These are phyloP conservation scores for Rhagium mordax DNA, from an alignment of 2,888 invertebrate species.

Conservation along the genomic window DNA sequence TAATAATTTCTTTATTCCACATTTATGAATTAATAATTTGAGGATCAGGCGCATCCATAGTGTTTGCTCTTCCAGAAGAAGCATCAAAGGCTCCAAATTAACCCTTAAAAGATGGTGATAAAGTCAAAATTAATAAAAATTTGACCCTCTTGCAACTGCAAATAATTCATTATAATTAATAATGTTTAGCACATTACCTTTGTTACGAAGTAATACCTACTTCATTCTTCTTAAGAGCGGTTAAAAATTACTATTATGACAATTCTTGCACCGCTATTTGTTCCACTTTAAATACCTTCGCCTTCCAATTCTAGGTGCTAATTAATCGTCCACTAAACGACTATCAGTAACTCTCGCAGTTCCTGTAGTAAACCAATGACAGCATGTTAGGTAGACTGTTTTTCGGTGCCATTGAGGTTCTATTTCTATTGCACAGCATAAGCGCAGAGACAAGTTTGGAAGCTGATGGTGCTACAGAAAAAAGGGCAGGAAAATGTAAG, in stretches of 20 bases:
- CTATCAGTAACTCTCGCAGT: neutral
- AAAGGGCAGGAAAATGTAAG: slow-evolving; percentile 18
- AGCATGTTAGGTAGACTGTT: neutral
- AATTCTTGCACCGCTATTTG: slow-evolving; percentile 20
- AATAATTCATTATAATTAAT: no score
- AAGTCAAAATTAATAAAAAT: no score
- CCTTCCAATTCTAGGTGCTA: neutral
- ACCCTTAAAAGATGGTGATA: no score
- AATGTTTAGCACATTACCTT: no score
- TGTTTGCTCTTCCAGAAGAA: no score
- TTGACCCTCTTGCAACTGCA: no score
- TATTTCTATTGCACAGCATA: neutral
- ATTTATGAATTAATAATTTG: no score
- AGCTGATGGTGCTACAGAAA: neutral
- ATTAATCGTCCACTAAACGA: slow-evolving; percentile 8
- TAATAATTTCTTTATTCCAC: no score
- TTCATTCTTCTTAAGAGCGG: no score
- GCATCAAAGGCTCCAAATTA: no score
- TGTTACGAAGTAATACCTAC: no score
- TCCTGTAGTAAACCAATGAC: neutral
- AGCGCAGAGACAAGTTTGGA: neutral
- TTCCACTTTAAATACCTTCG: slow-evolving; percentile 2
- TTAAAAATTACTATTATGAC: neutral
- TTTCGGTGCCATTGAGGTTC: neutral
- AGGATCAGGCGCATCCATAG: no score